Base-by-base conservation (phyloP, 2,113 vertebrate genomes). In the Saccopteryx bilineata region DNA sequence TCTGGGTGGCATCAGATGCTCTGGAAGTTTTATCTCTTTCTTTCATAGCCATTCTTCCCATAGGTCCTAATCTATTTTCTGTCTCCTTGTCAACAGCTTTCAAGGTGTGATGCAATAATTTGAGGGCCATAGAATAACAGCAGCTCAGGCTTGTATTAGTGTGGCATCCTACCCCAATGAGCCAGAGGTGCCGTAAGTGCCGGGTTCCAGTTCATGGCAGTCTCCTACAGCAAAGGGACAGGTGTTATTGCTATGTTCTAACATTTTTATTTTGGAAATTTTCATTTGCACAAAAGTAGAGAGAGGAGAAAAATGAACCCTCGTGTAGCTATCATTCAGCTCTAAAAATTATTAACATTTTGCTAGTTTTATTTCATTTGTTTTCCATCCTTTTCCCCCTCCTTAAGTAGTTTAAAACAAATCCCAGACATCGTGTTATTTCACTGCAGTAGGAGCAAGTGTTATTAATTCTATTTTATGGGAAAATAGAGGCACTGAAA, bases 161-260 rank as follows among this genome's bases (percentile, higher is more conserved):
- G 14, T 12, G 9, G 2, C 24, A 3, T 6, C 66, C 61, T 74
- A 76, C 90, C 24, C 85, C 52, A 8, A 12, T 79, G 95, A 76
- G 24, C 1, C 1, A 4, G 31, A 52, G 56, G 24, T 39, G 18
- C 6, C 26, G 10, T 17, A 21, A 80, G 79, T 82, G 60, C 65
- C 17, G 21, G 0, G 28, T 13, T 12, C 33, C 4, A 3, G 2
- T 7, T 31, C 12, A 4, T 0, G 0, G 17, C 6, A 1, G 17
- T 23, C 24, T 11, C 19, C 5, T 2, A 46, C 5, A 2, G n/a
- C 5, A 21, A 18, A n/a, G 2, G 19, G 26, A 33, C 50, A 4
- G 75, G 56, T 50, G 39, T n/a, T 48, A 23, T 9, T 31, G 15
- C 19, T 50, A 24, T 58, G 13, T 85, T 26, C 54, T 66, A 17